Evolutionary conservation across 2,888 invertebrate genomes (phyloP).

Genomic region (Melanostoma scalare): DNA sequence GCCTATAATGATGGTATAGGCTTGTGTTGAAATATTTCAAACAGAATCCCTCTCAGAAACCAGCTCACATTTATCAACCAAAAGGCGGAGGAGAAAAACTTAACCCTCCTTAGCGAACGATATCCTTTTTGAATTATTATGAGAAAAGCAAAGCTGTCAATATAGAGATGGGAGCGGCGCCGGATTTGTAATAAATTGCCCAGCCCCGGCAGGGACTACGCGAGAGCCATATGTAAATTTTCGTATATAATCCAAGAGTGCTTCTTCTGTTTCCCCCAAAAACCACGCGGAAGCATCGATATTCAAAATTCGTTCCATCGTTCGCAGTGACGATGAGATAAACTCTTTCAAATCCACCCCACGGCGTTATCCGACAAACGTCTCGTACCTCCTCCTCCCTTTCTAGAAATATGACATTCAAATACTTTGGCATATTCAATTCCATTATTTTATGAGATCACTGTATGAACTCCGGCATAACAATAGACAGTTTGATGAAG

Average conservation of each 20-base stretch:
- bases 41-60: too few relatives aligned
- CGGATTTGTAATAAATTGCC: slow-evolving; percentile 65
- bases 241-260: slow-evolving; percentile 1
- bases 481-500: slow-evolving; percentile 73
- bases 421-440: slow-evolving; percentile 70
- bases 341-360: slow-evolving; percentile 65
- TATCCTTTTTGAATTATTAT: slow-evolving; percentile 62
- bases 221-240: slow-evolving; percentile 68
- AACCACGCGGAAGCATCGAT: slow-evolving; percentile 40
- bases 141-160: slow-evolving; percentile 68
- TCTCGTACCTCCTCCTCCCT: slow-evolving; percentile 14
- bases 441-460: slow-evolving; percentile 70
- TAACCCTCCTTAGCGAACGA: slow-evolving; percentile 14
- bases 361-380: background rate
- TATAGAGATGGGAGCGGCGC: slow-evolving; percentile 59
- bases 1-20: too few relatives aligned
- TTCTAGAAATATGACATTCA: slow-evolving; percentile 62
- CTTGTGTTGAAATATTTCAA: too few relatives aligned
- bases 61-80: background rate
- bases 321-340: slow-evolving; percentile 59
- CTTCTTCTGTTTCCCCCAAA: slow-evolving; percentile 11
- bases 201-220: slow-evolving; percentile 29
- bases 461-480: slow-evolving; percentile 68
- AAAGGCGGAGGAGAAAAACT: background rate
- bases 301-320: slow-evolving; percentile 70